Percentiles rank a stretch among this genome's conserved stretches.
These are phyloP conservation scores for Zaprionus gabonicus DNA, from an alignment of 1,140 invertebrate species.

Conservation along the genomic window DNA sequence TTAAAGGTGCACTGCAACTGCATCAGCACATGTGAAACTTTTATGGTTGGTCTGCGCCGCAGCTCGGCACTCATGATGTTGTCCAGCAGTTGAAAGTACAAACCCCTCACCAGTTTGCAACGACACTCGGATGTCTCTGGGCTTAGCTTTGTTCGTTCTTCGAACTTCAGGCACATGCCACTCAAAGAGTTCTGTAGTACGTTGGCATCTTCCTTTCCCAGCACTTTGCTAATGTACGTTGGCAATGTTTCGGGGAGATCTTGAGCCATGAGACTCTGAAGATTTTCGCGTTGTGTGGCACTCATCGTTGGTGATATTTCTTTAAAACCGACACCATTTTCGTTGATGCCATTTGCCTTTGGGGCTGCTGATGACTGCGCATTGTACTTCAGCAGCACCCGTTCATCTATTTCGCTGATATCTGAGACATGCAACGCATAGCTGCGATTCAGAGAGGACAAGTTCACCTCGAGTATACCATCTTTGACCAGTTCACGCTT, in stretches of 20 bases:
- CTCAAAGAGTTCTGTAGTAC: constrained; percentile 20
- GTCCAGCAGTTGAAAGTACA: constrained; percentile 96
- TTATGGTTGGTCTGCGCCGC: constrained; percentile 87
- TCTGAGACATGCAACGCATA: constrained; percentile 96
- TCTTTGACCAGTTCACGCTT: constrained; percentile 90
- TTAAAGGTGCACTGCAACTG: constrained; percentile 90
- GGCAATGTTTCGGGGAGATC: constrained; percentile 41
- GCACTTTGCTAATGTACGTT: constrained; percentile 1
- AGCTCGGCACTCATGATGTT: constrained; percentile 92
- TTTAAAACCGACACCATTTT: background rate
- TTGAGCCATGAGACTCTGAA: constrained; percentile 12
- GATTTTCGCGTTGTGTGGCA: constrained; percentile 3
- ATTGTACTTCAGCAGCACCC: constrained; percentile 91
- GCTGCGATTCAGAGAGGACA: constrained; percentile 92
- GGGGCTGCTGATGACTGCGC: background rate
- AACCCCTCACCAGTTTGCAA: constrained; percentile 33
- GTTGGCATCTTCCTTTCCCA: constrained; percentile 14
- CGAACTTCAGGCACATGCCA: constrained; percentile 32
- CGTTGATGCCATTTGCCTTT: background rate
- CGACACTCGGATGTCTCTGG: constrained; percentile 10
- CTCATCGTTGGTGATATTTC: background rate
- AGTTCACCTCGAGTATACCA: constrained; percentile 90
- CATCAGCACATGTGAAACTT: constrained; percentile 87
- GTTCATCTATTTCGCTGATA: constrained; percentile 97
- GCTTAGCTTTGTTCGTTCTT: background rate